A percentile compares a stretch with the other conserved stretches of the same genome.
Conservation (phyloP, 2,888 invertebrate species). For the Phanerotoma sp. region DNA sequence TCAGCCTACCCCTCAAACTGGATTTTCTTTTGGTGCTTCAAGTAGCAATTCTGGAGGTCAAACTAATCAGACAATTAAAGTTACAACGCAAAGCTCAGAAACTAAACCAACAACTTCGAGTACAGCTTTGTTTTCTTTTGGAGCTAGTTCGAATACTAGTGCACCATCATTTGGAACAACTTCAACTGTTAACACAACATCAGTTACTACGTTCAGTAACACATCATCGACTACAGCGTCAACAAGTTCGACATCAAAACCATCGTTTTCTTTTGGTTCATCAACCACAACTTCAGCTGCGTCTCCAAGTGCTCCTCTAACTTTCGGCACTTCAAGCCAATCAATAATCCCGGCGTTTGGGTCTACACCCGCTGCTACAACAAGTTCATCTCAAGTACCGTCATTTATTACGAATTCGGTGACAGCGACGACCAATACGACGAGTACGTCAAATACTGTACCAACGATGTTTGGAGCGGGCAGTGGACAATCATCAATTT, state of each 20-base stretch:
- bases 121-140: slow-evolving; percentile 15
- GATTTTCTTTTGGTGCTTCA: slow-evolving; percentile 2
- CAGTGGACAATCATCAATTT: slow-evolving; percentile 8
- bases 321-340: slow-evolving; percentile 7
- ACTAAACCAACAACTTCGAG: background rate
- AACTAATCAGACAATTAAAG: background rate
- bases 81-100: background rate
- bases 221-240: background rate
- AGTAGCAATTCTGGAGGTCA: background rate
- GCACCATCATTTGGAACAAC: background rate
- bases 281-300: slow-evolving; percentile 4
- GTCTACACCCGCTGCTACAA: slow-evolving; percentile 7
- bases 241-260: slow-evolving; percentile 12
- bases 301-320: background rate
- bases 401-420: slow-evolving; percentile 13
- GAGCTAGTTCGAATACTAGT: background rate
- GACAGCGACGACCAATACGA: slow-evolving; percentile 16
- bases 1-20: background rate
- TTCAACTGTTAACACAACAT: background rate
- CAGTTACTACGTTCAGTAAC: background rate
- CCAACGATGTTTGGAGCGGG: slow-evolving; percentile 29
- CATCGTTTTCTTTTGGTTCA: slow-evolving; percentile 10
- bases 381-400: slow-evolving; percentile 7
- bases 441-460: background rate
- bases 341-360: slow-evolving; percentile 16